Evolutionary conservation across 2,797 vertebrate species (phyloP).

Genomic region (Crypturellus tataupa): DNA sequence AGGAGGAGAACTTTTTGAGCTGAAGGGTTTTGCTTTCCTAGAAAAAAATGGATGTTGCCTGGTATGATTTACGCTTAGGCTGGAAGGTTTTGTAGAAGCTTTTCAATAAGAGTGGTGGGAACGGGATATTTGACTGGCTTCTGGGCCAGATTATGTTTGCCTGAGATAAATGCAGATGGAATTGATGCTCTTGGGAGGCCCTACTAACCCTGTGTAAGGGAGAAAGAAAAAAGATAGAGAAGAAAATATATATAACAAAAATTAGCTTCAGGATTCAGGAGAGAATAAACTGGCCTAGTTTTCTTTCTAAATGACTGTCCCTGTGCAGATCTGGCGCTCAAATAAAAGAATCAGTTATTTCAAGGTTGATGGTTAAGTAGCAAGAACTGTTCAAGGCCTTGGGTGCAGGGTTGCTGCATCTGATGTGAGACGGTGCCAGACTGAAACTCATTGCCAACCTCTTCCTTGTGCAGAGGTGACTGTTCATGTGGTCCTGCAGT

Average conservation of each 20-base stretch:
- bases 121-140: neutral
- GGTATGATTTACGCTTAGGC: neutral
- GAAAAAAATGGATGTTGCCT: neutral
- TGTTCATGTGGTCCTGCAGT: rapidly evolving
- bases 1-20: neutral
- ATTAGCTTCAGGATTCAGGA: conserved; percentile 16
- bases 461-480: neutral
- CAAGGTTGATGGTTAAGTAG: neutral
- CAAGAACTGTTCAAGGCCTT: neutral
- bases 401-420: neutral
- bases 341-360: neutral
- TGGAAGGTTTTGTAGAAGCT: neutral
- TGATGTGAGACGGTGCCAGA: rapidly evolving
- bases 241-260: neutral
- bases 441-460: neutral
- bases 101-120: neutral
- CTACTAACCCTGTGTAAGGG: neutral
- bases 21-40: neutral
- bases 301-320: neutral
- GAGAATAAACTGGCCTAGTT: conserved; percentile 11
- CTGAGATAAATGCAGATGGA: neutral
- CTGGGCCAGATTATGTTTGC: neutral
- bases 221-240: neutral
- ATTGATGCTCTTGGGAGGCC: neutral
- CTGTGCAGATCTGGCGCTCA: neutral